phyloP scores from a whole-genome alignment of 1,140 invertebrate species.

The Papilio aristodemus region DNA sequence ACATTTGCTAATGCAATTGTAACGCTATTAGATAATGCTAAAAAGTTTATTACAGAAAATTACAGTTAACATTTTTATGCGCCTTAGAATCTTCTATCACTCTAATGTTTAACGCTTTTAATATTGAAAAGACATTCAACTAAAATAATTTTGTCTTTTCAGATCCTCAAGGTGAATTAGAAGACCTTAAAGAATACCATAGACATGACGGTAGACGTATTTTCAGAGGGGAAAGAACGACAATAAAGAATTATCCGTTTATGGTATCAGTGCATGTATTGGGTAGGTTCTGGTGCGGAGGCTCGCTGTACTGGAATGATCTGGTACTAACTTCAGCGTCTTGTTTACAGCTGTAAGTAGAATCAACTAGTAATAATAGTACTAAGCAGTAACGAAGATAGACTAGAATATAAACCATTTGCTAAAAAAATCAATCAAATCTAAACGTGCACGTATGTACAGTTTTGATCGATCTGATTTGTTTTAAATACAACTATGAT shows the following conservation, averaged over 20 bases:
- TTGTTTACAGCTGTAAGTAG: conserved; percentile 66
- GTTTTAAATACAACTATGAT: too few species aligned
- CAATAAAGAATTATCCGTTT: conserved; percentile 63
- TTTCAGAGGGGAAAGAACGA: conserved; percentile 62
- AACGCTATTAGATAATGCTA: too few species aligned
- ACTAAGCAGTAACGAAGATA: neutral
- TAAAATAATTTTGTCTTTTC: neutral
- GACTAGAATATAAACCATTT: too few species aligned
- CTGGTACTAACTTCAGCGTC: conserved; percentile 66
- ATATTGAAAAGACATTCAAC: neutral
- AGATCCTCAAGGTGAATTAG: conserved; percentile 68
- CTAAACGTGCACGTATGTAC: too few species aligned
- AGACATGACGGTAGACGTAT: conserved; percentile 59
- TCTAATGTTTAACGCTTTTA: too few species aligned
- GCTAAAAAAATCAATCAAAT: too few species aligned
- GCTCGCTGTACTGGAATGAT: conserved; percentile 60
- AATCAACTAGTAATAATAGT: neutral
- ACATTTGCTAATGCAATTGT: too few species aligned
- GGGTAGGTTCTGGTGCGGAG: conserved; percentile 72
- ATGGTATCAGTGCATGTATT: conserved; percentile 69
- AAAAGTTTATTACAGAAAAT: too few species aligned
- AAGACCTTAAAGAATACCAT: conserved; percentile 59
- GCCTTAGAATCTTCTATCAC: too few species aligned
- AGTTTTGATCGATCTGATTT: too few species aligned
- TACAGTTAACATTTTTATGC: too few species aligned